Conservation (phyloP, 2,888 invertebrate species). For the Xestoiulus laeticollis region DNA sequence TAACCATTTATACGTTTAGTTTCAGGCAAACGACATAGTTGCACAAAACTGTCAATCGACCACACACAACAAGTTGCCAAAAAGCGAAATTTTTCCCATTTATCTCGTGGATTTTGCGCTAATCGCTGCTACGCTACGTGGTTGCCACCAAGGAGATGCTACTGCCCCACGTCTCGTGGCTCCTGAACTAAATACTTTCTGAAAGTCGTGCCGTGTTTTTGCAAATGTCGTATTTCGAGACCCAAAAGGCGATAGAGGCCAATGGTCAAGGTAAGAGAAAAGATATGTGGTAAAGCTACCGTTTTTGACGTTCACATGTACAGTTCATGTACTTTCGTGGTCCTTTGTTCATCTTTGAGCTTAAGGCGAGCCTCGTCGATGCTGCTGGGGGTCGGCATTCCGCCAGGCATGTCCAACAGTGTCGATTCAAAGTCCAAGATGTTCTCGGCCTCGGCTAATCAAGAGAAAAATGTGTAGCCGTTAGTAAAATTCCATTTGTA, state of each 20-base stretch:
- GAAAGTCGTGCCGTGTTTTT: neutral
- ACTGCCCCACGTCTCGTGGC: neutral
- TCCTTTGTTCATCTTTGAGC: constrained; percentile 69
- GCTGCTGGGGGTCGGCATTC: constrained; percentile 77
- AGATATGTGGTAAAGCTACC: neutral
- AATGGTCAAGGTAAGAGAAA: neutral
- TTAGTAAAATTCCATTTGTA: neutral
- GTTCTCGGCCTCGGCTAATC: constrained; percentile 78
- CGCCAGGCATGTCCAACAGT: constrained; percentile 76
- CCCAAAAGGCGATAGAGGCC: neutral
- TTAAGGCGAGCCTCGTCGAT: constrained; percentile 74
- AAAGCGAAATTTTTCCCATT: no score
- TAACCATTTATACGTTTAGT: no score
- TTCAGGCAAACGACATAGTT: no score
- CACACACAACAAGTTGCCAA: no score
- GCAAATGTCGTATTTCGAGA: neutral
- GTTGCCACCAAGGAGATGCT: neutral
- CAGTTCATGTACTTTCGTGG: constrained; percentile 58
- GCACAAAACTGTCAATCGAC: no score
- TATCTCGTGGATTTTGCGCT: neutral
- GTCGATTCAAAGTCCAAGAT: constrained; percentile 79
- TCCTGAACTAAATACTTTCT: neutral
- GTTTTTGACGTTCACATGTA: constrained; percentile 56
- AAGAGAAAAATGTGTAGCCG: neutral
- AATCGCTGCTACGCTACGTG: neutral